phyloP scores from a whole-genome alignment of 2,113 vertebrate species.

The Rousettus leschenaultii region DNA sequence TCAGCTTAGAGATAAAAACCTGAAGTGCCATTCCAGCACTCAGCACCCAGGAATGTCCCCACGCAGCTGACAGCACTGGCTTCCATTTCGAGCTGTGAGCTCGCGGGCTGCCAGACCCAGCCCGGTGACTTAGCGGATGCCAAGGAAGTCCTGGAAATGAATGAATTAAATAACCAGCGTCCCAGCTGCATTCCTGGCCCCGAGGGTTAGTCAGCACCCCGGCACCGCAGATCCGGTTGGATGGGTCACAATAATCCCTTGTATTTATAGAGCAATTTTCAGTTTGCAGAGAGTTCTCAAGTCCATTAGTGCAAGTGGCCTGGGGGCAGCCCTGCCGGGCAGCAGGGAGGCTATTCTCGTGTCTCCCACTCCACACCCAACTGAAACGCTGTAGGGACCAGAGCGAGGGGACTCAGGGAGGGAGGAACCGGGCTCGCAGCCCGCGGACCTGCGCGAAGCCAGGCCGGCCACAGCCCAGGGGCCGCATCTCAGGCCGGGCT shows the following conservation, averaged over 20 bases:
- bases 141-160: constrained; percentile 47
- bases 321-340: not conserved
- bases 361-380: too few species aligned
- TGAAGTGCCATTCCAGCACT: constrained; percentile 54
- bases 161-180: not conserved
- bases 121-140: not conserved
- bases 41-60: constrained; percentile 69
- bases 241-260: not conserved
- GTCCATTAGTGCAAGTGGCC: not conserved
- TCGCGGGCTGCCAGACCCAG: constrained; percentile 8
- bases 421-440: accelerated
- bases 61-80: constrained; percentile 57
- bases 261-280: not conserved
- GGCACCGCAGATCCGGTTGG: not conserved
- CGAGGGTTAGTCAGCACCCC: not conserved
- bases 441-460: not conserved
- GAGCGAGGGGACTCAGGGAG: not conserved
- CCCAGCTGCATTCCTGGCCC: not conserved
- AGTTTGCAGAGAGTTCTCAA: not conserved
- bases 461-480: not conserved
- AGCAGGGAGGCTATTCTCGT: not conserved
- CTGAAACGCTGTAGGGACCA: not conserved
- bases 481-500: not conserved
- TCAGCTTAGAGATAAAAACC: constrained; percentile 65
- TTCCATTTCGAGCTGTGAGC: constrained; percentile 28